A percentile compares a stretch with the other conserved stretches of the same genome.
These are phyloP conservation scores for Marmota monax DNA, from an alignment of 2,113 vertebrate species.

Conservation along the genomic window DNA sequence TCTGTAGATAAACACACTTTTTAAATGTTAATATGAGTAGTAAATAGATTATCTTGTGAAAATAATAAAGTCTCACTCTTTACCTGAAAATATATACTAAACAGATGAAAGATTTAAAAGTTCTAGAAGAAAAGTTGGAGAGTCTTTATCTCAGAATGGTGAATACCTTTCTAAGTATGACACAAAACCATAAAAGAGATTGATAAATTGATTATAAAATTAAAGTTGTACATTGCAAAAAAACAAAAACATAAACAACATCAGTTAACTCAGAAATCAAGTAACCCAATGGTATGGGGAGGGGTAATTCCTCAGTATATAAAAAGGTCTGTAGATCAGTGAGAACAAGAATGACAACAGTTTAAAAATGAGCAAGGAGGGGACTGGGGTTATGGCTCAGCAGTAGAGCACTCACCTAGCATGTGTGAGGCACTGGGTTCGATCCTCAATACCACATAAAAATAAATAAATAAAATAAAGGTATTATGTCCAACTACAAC, in stretches of 20 bases:
- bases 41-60: not conserved
- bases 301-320: not conserved
- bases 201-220: slow-evolving; percentile 19
- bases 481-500: too few relatives aligned
- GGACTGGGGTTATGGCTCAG: too few relatives aligned
- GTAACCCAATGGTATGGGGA: not conserved
- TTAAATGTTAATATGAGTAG: slow-evolving; percentile 1
- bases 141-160: too few relatives aligned
- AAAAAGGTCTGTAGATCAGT: not conserved
- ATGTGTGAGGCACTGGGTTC: too few relatives aligned
- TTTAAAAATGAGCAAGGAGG: not conserved
- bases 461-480: too few relatives aligned
- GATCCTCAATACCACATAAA: too few relatives aligned
- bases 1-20: not conserved
- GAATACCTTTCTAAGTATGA: not conserved
- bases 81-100: not conserved
- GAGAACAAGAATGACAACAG: not conserved
- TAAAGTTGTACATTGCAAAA: not conserved
- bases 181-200: not conserved
- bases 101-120: not conserved
- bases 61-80: not conserved
- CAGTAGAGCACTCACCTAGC: too few relatives aligned
- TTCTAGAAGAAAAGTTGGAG: too few relatives aligned
- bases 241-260: not conserved
- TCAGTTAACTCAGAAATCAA: not conserved